phyloP scores from a whole-genome alignment of 1,140 invertebrate genomes.

The Drosophila tsacasi region DNA sequence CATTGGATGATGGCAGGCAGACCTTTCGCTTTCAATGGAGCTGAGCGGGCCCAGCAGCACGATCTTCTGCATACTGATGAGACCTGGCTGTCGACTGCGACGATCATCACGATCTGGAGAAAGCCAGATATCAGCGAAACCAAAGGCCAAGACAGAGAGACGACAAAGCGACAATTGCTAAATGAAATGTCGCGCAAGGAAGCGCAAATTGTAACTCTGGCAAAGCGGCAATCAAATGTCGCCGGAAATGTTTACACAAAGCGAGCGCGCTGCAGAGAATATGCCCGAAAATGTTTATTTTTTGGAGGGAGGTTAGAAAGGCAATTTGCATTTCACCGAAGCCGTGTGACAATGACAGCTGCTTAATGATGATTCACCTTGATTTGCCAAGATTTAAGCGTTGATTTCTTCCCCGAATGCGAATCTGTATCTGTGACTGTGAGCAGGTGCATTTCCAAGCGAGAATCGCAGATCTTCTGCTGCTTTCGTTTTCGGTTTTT shows the following conservation, averaged over 20 bases:
- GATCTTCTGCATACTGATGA: slow-evolving; percentile 76
- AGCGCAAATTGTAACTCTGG: slow-evolving; percentile 64
- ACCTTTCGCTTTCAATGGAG: slow-evolving; percentile 78
- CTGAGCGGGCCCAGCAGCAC: slow-evolving; percentile 46
- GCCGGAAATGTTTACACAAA: slow-evolving; percentile 66
- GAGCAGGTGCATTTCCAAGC: slow-evolving; percentile 62
- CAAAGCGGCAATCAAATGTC: slow-evolving; percentile 49
- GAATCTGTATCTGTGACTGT: slow-evolving; percentile 28
- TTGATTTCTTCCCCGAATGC: slow-evolving; percentile 13
- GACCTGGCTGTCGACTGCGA: slow-evolving; percentile 25
- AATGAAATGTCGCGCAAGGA: slow-evolving; percentile 78
- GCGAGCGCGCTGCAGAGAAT: slow-evolving; percentile 22
- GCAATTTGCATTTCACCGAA: slow-evolving; percentile 76
- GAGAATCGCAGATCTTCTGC: slow-evolving; percentile 30
- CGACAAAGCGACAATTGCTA: slow-evolving; percentile 70
- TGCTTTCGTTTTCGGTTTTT: slow-evolving; percentile 45
- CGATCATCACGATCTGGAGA: slow-evolving; percentile 74
- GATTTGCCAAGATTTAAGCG: slow-evolving; percentile 60
- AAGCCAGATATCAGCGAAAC: slow-evolving; percentile 54
- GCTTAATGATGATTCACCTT: slow-evolving; percentile 61
- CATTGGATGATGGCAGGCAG: slow-evolving; percentile 40
- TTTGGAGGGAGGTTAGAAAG: slow-evolving; percentile 47
- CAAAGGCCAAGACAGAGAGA: slow-evolving; percentile 22
- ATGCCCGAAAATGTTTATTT: slow-evolving; percentile 42
- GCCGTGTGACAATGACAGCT: slow-evolving; percentile 65